Evolutionary conservation across 2,113 vertebrate genomes (phyloP).

Genomic region (Pelecanus crispus): DNA sequence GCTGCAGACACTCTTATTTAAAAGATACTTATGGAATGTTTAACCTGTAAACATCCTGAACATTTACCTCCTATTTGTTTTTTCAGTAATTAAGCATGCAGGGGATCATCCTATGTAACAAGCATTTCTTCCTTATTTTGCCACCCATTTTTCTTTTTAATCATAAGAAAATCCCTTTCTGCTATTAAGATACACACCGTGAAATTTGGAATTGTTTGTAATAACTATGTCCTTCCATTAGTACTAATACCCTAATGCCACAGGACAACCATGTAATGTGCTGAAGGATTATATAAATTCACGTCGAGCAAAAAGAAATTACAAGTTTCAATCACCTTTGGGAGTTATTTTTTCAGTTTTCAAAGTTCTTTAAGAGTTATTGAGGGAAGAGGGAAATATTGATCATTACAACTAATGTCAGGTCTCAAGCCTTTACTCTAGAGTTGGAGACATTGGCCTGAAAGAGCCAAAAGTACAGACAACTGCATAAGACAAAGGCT

Average conservation of each 20-base stretch:
- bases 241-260: conserved; percentile 56
- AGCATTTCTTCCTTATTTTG: conserved; percentile 42
- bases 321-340: conserved; percentile 27
- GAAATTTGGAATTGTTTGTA: conserved; percentile 56
- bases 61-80: conserved; percentile 61
- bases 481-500: neutral
- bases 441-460: neutral
- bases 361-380: conserved; percentile 3
- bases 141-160: conserved; percentile 65
- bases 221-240: conserved; percentile 48
- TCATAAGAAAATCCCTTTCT: conserved; percentile 63
- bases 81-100: conserved; percentile 54
- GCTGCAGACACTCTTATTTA: conserved; percentile 45
- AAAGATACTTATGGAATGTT: conserved; percentile 58
- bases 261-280: neutral
- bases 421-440: neutral
- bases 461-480: neutral
- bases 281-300: conserved; percentile 62
- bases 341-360: neutral
- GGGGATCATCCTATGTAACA: conserved; percentile 49
- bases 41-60: conserved; percentile 68
- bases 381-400: neutral
- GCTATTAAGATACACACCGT: conserved; percentile 64
- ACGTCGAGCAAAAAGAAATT: conserved; percentile 44
- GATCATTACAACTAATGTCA: neutral